These are phyloP conservation scores for Hypotaenidia okinawae DNA, from an alignment of 2,797 vertebrate species.

Conservation along the genomic window DNA sequence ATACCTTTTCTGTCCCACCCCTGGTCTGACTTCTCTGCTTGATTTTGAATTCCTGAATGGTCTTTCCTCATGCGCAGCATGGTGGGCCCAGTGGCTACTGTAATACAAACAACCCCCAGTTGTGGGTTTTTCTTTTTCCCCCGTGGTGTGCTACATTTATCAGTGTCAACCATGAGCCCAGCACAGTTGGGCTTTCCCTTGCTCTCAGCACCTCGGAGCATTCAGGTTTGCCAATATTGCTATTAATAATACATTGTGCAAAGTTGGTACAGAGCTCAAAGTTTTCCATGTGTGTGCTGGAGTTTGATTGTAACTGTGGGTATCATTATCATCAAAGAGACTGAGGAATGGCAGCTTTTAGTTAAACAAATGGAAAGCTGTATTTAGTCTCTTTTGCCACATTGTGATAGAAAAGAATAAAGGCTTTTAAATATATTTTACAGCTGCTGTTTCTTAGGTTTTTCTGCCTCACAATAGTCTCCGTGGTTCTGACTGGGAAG, in stretches of 20 bases:
- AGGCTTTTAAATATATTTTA: constrained; percentile 68
- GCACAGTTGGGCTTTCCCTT: constrained; percentile 29
- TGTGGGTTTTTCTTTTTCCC: constrained; percentile 7
- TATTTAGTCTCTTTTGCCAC: constrained; percentile 75
- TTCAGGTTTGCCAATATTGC: constrained; percentile 8
- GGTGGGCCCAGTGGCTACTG: not conserved
- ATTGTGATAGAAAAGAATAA: constrained; percentile 76
- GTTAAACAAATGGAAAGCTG: constrained; percentile 78
- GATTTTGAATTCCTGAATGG: not conserved
- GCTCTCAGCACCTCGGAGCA: constrained; percentile 37
- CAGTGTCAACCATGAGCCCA: not conserved
- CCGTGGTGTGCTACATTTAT: not conserved
- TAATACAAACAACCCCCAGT: not conserved
- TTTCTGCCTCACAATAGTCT: constrained; percentile 68
- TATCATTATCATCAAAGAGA: constrained; percentile 71
- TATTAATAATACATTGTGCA: constrained; percentile 51
- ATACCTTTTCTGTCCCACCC: not conserved
- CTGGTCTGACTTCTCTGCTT: not conserved
- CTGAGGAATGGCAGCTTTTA: constrained; percentile 76
- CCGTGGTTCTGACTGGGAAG: constrained; percentile 55
- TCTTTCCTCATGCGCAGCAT: not conserved
- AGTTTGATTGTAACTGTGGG: constrained; percentile 67
- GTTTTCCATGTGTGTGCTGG: constrained; percentile 23
- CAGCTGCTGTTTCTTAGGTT: constrained; percentile 66
- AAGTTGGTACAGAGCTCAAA: constrained; percentile 58